phyloP scores from a whole-genome alignment of 2,797 vertebrate species.

The Champsocephalus gunnari region DNA sequence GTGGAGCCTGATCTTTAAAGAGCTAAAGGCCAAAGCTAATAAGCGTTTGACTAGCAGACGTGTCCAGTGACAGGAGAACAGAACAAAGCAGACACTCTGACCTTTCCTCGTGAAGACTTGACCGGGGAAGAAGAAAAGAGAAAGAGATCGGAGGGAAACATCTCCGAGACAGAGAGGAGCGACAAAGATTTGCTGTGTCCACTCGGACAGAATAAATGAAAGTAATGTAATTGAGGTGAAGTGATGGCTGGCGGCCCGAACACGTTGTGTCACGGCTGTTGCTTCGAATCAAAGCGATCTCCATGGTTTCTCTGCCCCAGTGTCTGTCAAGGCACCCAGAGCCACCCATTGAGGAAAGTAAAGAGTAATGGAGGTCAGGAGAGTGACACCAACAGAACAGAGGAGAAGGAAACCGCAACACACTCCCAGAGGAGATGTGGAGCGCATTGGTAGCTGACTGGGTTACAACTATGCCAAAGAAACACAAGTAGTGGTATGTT shows the following conservation, averaged over 20 bases:
- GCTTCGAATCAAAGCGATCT: slow-evolving; percentile 55
- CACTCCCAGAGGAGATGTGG: not conserved
- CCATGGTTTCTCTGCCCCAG: not conserved
- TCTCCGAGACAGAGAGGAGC: slow-evolving; percentile 9
- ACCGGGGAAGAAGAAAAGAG: slow-evolving; percentile 8
- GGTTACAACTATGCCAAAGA: too few relatives aligned
- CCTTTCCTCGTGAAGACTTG: slow-evolving; percentile 52
- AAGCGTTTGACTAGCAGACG: slow-evolving; percentile 50
- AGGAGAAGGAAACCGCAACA: not conserved
- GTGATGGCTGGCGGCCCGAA: slow-evolving; percentile 41
- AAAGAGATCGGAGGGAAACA: slow-evolving; percentile 24
- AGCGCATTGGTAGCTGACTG: too few relatives aligned
- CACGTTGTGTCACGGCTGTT: slow-evolving; percentile 50
- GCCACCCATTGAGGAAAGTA: slow-evolving; percentile 5
- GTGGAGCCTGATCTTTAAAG: slow-evolving; percentile 46
- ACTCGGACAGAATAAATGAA: slow-evolving; percentile 27
- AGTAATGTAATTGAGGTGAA: slow-evolving; percentile 33
- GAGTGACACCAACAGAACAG: slow-evolving; percentile 7
- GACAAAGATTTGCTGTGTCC: slow-evolving; percentile 36
- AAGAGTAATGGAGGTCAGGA: slow-evolving; percentile 47
- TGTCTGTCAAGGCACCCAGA: slow-evolving; percentile 15
- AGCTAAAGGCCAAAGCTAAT: slow-evolving; percentile 64
- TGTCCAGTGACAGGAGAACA: slow-evolving; percentile 34
- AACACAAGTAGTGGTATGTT: not conserved
- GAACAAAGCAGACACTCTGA: slow-evolving; percentile 40